Conservation (phyloP, 1,140 invertebrate genomes). For the Drosophila funebris region DNA sequence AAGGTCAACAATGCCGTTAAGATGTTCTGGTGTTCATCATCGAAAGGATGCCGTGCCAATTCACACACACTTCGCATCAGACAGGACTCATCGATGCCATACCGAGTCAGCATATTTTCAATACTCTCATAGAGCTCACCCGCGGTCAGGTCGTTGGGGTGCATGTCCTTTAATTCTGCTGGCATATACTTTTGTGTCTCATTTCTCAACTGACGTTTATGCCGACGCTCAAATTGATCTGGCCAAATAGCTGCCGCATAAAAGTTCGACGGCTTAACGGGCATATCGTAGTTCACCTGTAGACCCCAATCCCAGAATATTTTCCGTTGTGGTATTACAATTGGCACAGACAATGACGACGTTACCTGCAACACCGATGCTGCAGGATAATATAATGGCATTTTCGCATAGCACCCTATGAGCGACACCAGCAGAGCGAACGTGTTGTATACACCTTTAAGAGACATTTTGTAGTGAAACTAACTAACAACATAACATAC, state of each 20-base stretch:
- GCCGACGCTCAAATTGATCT: conserved; percentile 49
- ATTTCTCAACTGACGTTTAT: conserved; percentile 43
- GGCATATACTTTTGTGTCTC: conserved; percentile 58
- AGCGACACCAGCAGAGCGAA: conserved; percentile 13
- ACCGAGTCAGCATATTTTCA: conserved; percentile 41
- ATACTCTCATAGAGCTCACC: conserved; percentile 59
- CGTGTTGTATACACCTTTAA: conserved; percentile 36
- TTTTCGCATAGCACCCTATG: background rate
- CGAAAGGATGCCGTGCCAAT: conserved; percentile 61
- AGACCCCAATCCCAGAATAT: conserved; percentile 74
- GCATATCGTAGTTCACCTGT: conserved; percentile 70
- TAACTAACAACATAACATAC: background rate
- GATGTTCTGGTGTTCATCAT: conserved; percentile 57
- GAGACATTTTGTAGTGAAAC: conserved; percentile 50
- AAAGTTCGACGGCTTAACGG: conserved; percentile 47
- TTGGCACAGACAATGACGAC: conserved; percentile 57
- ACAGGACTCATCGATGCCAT: conserved; percentile 62
- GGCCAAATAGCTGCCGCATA: conserved; percentile 66
- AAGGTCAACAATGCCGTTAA: conserved; percentile 72
- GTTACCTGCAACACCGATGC: conserved; percentile 66
- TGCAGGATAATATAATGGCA: conserved; percentile 54
- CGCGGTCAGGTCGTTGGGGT: conserved; percentile 57
- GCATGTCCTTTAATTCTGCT: background rate
- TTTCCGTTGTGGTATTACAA: conserved; percentile 53
- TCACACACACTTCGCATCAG: conserved; percentile 62